Conservation (phyloP, 2,888 invertebrate genomes). For the Melieria crassipennis region DNA sequence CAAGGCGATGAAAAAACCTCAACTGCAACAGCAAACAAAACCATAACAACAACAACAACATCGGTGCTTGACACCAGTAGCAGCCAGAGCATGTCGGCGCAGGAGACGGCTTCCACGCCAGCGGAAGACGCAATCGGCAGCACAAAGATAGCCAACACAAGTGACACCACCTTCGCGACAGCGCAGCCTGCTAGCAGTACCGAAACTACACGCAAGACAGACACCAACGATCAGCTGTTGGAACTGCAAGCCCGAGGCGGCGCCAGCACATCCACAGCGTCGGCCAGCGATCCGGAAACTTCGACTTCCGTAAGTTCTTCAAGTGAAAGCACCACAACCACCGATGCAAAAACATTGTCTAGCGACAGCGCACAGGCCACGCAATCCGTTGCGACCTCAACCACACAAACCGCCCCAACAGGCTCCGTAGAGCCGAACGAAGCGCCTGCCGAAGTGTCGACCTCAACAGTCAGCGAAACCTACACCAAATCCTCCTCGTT, state of each 20-base stretch:
- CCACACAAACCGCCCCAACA: slow-evolving; percentile 16
- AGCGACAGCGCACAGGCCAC: background rate
- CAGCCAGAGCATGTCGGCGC: too few species aligned
- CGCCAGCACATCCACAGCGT: background rate
- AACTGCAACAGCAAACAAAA: slow-evolving; percentile 12
- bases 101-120: too few species aligned
- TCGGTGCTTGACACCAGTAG: too few species aligned
- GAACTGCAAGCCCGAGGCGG: background rate
- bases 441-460: background rate
- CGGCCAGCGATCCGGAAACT: background rate
- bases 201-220: background rate
- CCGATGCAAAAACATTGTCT: background rate
- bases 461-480: background rate
- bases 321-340: background rate
- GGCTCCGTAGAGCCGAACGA: background rate
- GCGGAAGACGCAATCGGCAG: too few species aligned
- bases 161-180: background rate
- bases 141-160: too few species aligned
- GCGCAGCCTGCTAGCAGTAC: slow-evolving; percentile 2
- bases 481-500: slow-evolving; percentile 19
- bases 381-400: slow-evolving; percentile 10
- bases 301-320: slow-evolving; percentile 5
- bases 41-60: background rate
- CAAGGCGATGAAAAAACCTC: background rate
- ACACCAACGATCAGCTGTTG: background rate